Base-by-base conservation (phyloP, 2,888 invertebrate species). In the Lissocephala sabroskyi region DNA sequence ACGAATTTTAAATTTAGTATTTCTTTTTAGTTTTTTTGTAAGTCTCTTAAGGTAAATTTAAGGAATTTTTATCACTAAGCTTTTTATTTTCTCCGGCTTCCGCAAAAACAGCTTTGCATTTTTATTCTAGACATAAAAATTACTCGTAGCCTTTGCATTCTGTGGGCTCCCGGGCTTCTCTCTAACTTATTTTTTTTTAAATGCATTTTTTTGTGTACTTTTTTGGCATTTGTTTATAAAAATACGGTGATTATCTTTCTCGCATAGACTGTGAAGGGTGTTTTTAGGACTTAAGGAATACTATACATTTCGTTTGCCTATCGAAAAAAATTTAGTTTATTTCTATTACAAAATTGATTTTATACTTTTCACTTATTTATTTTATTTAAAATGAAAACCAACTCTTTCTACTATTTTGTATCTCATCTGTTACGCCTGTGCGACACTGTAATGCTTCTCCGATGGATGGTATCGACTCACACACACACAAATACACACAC, bases 401-500 rank as follows among this genome's bases (percentile, higher is more conserved):
- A 62, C n/a, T 59, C 76, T 59, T 70, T 76, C 73, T 73, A 76
- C 73, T 78, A 59, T 64, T 79, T 80, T 83, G 82, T 77, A 76
- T 81, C 78, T 81, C 82, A 81, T 79, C 84, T 83, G 80, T 82
- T 82, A 18, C 82, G 82, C 81, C 80, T 81, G 79, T 79, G 73
- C 66, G 67, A 66, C 61, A 66, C 56, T 74, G 70, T 76, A 71
- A 68, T 76, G 81, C 82, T 81, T 81, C 75, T 64, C 56, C 81
- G 81, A 82, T 81, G 81, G 81, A 82, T 81, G 81, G 78, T 81
- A 73, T 65, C 68, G 62, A 68, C 52, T 56, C 52, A 52, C 47
- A 54, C 40, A 45, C 23, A 51, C 43, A 56, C 41, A 51, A 11
- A 36, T 33, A 54, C 28, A 58, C 46, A 54, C 32, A 48, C 43